Evolutionary conservation across 1,140 invertebrate species (phyloP), one percentile per base, ranked within the genome.

Genomic region (Thaumatotibia leucotreta): DNA sequence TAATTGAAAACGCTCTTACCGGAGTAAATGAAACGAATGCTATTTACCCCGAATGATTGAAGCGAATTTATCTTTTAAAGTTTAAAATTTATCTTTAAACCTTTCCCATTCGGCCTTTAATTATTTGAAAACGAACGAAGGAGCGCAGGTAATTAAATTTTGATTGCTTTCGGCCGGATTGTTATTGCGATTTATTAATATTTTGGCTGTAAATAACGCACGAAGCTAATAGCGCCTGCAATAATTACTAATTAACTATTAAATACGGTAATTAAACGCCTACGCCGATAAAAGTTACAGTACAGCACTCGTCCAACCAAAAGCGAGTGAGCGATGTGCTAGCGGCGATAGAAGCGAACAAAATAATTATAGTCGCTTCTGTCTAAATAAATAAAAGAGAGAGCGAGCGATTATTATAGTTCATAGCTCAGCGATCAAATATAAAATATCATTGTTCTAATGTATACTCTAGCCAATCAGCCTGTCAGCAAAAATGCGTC

Each of bases 51-150:
- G 79, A 86, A 79, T 90, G 88, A 90, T 88, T 90, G 84, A 88
- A 86, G 83, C 77, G 84, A 88, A 88, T 88, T 90, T 90, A 88
- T 88, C 88, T 88, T 90, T 90, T 86, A 86, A 90, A 88, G 84
- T 90, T 88, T 85, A 78, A 82, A 86, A 89, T 86, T 83, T 88
- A 86, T 88, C 82, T 89, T 87, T 73, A 75, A 75, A 74, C 70
- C 71, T 68, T 77, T 80, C 68, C 76, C 76, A 72, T 80, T 80
- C 79, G 77, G 69, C 35, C 70, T 79, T 73, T 73, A 80, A 77
- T 82, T 75, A 82, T 83, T 70, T 75, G 69, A 71, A 70, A 74
- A 75, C 70, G 74, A 69, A 74, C 65, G 64, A 71, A 76, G 79
- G 77, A 70, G 75, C 68, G 77, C 73, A 77, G 74, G 77, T 86